Base-by-base conservation (phyloP, 2,888 invertebrate species). In the Netelia inedita region DNA sequence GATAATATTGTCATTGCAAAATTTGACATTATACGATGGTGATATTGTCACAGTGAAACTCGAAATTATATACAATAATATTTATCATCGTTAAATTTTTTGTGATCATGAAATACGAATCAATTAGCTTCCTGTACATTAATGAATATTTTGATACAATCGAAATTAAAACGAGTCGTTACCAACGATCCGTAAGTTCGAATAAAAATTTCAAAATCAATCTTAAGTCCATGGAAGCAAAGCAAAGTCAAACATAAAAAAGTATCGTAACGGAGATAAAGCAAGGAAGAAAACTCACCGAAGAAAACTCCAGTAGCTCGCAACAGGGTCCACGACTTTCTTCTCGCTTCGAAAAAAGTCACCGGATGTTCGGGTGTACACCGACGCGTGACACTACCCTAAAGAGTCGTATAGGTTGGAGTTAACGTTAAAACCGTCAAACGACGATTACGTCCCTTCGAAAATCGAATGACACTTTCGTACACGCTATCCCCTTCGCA, bases 241-340 rank as follows among this genome's bases (percentile, higher is more conserved):
- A 46, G 46, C 10, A 46, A 46, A 46, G 10, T 46, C 14, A 28
- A 28, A 46, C 46, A 14, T 14, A 46, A 46, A 6, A 46, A 46
- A 46, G 1, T 6, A 14, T 46, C 46, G 1, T 46, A 46, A 6
- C 11, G 2, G 0, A 2, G 41, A 46, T n/a, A 50, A 11, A 46
- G 8, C 3, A 1, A 11, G 9, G 0, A 19, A 43, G 35, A 53
- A 50, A 59, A 74, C 80, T 80, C 59, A 80, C 80, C 73, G 2
- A 74, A 46, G 35, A 23, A 59, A 23, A 46, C 74, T 59, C 73
- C 72, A 80, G 53, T 74, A 68, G 41, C 28, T 66, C 14, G 50
- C 19, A 73, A 73, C 68, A 43, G 41, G n/a, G 8, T 72, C 35
- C 16, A 59, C 68, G 41, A 28, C 43, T 14, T n/a, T 28, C 28